A percentile compares a stretch with the other conserved stretches of the same genome.
Evolutionary conservation across 2,797 vertebrate species (phyloP).

Genomic region (Emys orbicularis): DNA sequence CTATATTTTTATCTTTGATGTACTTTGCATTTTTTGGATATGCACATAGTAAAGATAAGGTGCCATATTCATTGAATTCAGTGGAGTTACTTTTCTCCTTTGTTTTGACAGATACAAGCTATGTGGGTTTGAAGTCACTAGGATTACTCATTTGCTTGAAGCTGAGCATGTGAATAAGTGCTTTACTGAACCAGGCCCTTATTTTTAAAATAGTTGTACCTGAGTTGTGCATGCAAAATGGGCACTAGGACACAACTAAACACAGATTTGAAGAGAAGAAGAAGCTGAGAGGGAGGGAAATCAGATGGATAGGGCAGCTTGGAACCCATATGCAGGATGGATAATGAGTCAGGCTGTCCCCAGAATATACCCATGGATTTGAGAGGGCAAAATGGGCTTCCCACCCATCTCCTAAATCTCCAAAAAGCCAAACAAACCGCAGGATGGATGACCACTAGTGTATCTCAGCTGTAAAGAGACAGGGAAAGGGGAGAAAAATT

Average conservation of each 20-base stretch:
- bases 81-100: background rate
- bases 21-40: background rate
- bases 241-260: background rate
- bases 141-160: background rate
- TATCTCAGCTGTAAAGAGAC: background rate
- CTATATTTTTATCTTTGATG: background rate
- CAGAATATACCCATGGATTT: background rate
- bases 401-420: background rate
- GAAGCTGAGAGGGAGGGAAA: background rate
- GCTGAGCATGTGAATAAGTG: background rate
- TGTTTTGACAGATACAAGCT: background rate
- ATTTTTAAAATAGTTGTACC: background rate
- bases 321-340: background rate
- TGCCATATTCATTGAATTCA: background rate
- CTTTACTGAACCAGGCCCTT: background rate
- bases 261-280: background rate
- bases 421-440: rapidly evolving
- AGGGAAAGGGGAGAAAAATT: background rate
- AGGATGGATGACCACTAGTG: rapidly evolving
- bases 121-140: background rate
- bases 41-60: background rate
- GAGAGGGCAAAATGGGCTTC: background rate
- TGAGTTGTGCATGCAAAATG: background rate
- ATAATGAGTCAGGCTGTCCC: background rate
- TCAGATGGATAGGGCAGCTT: background rate